Conservation (phyloP, 2,113 vertebrate species). For the Mixornis gularis region DNA sequence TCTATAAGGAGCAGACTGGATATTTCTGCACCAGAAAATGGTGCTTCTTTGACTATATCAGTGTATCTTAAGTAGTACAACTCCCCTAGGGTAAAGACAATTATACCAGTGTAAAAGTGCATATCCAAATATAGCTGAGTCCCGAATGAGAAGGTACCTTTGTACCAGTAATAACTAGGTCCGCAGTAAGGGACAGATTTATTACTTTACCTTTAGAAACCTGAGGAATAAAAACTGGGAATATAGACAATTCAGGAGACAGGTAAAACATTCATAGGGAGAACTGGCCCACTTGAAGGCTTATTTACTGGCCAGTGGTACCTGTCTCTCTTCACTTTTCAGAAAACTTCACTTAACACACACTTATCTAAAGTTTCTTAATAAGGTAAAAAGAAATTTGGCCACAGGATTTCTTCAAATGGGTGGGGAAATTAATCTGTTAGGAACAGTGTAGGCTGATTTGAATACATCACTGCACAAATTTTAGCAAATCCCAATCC, state of each 20-base stretch:
- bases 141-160: not conserved
- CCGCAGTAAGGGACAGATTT: not conserved
- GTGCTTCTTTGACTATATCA: conserved; percentile 18
- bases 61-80: conserved; percentile 56
- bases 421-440: not conserved
- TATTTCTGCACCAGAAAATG: conserved; percentile 27
- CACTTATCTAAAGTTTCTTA: not conserved
- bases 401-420: not conserved
- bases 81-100: conserved; percentile 48
- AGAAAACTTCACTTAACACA: not conserved
- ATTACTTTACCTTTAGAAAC: conserved; percentile 20
- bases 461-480: not conserved
- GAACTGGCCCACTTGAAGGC: not conserved
- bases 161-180: conserved; percentile 49
- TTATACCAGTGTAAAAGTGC: conserved; percentile 59
- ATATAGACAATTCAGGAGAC: not conserved
- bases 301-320: not conserved
- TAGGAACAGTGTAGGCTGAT: not conserved
- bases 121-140: conserved; percentile 34
- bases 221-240: not conserved
- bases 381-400: not conserved
- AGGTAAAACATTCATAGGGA: not conserved
- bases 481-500: not conserved
- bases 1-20: not conserved
- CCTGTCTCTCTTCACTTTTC: not conserved